phyloP scores from a whole-genome alignment of 2,113 vertebrate genomes.

The Crotalus horridus region DNA sequence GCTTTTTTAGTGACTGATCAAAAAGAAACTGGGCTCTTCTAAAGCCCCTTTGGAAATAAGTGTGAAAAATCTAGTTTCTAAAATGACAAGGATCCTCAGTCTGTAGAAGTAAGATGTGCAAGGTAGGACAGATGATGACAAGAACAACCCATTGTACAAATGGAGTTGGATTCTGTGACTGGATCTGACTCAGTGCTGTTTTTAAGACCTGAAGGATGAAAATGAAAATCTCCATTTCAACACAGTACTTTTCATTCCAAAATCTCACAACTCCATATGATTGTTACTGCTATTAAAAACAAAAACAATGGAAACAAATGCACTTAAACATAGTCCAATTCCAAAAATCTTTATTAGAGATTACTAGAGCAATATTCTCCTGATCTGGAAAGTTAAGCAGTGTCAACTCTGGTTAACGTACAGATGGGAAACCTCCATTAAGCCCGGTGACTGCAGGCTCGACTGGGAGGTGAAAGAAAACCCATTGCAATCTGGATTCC shows the following conservation, averaged over 20 bases:
- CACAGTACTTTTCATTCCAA: background rate
- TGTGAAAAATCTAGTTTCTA: background rate
- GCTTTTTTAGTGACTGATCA: fast-evolving
- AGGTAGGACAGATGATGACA: background rate
- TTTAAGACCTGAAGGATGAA: background rate
- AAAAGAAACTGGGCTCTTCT: background rate
- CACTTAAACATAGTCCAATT: background rate
- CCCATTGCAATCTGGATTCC: background rate
- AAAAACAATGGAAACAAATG: background rate
- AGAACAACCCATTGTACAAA: background rate
- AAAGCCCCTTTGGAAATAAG: background rate
- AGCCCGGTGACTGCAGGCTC: background rate
- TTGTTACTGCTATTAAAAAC: background rate
- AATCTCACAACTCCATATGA: background rate
- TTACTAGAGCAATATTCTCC: background rate
- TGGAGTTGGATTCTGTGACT: background rate
- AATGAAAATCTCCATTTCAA: background rate
- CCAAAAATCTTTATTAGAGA: background rate
- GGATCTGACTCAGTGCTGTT: background rate
- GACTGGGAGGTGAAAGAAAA: background rate
- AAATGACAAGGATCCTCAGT: background rate
- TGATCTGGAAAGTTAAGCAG: background rate
- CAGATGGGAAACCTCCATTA: background rate
- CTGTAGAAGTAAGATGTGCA: background rate
- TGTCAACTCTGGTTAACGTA: background rate